These are phyloP conservation scores for Caenorhabditis virilis DNA, from an alignment of 2,888 invertebrate genomes.

Conservation along the genomic window DNA sequence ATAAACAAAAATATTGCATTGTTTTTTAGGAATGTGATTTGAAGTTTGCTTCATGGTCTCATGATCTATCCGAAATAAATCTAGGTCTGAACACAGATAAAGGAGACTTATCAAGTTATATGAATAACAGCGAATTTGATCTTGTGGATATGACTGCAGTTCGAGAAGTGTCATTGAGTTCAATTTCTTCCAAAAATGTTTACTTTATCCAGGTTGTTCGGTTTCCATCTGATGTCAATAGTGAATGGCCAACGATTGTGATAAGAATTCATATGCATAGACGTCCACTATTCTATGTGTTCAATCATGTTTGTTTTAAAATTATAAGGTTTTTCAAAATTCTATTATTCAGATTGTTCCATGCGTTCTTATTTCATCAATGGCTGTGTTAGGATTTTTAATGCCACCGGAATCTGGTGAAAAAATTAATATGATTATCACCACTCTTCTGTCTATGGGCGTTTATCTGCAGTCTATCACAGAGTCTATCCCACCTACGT, in stretches of 20 bases:
- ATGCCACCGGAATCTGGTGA: constrained; percentile 74
- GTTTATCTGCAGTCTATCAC: constrained; percentile 73
- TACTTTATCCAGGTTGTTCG: constrained; percentile 35
- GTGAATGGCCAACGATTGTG: constrained; percentile 72
- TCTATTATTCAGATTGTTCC: constrained; percentile 71
- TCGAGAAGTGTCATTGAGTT: constrained; percentile 41
- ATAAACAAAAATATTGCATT: not conserved
- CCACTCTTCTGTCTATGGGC: constrained; percentile 73
- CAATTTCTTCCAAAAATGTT: not conserved
- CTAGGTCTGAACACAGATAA: constrained; percentile 78
- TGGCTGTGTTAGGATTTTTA: constrained; percentile 74
- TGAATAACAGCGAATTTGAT: constrained; percentile 88
- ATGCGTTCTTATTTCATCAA: constrained; percentile 73
- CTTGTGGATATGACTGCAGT: constrained; percentile 72
- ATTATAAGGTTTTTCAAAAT: not conserved
- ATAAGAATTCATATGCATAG: constrained; percentile 71
- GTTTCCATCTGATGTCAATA: constrained; percentile 62
- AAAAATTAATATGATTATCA: constrained; percentile 72
- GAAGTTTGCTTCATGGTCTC: constrained; percentile 74
- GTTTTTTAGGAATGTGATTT: constrained; percentile 72
- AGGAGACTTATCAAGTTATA: constrained; percentile 85
- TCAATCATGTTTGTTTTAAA: constrained; percentile 65
- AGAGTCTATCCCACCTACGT: constrained; percentile 74
- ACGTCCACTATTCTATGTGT: constrained; percentile 73
- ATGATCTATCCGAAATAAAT: constrained; percentile 73